Base-by-base conservation (phyloP, 2,113 vertebrate species). In the Cryptoleucopteryx plumbea region DNA sequence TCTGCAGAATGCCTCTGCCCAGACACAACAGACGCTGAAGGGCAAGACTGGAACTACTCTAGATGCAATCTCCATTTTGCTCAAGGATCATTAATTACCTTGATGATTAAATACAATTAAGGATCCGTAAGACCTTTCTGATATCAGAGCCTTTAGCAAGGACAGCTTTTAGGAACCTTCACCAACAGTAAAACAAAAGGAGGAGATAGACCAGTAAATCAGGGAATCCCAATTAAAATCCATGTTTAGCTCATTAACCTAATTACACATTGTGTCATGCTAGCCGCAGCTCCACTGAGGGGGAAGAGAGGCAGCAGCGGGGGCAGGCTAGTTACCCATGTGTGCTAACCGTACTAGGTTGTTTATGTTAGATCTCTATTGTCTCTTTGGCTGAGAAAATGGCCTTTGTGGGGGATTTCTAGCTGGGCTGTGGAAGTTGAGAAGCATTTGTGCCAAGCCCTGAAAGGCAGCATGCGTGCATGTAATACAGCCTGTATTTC, bases 21-120 rank as follows among this genome's bases (percentile, higher is more conserved):
- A 96, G 95, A 96, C 97, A 93, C 74, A 94, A 83, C 91, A 96
- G 97, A 86, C 3, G 55, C 95, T 95, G 91, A 95, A 95, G 96
- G 95, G 86, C 93, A 96, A 43, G 80, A 88, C 77, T 91, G 75
- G 93, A 95, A 20, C 93, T 93, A 53, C 94, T 94, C 89, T 80
- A 93, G 94, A 95, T 96, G 84, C 86, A 95, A 93, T 97, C 97
- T 97, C 91, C 81, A 82, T 94, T 97, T 91, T 77, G 71, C 91
- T 96, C 86, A 93, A 90, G 95, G 91, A 96, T 97, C 94, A 97
- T 97, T 97, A 97, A 97, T 96, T 97, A 97, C 94, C 93, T 86
- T 86, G 71, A 87, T 85, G 91, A 96, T 97, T 96, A 97, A 97
- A 97, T 96, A 97, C 97, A 93, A 97, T 97, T 97, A 96, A 96